Evolutionary conservation across 1,140 invertebrate genomes (phyloP), one percentile per base, ranked within the genome.

Genomic region (Tetragnatha versicolor): DNA sequence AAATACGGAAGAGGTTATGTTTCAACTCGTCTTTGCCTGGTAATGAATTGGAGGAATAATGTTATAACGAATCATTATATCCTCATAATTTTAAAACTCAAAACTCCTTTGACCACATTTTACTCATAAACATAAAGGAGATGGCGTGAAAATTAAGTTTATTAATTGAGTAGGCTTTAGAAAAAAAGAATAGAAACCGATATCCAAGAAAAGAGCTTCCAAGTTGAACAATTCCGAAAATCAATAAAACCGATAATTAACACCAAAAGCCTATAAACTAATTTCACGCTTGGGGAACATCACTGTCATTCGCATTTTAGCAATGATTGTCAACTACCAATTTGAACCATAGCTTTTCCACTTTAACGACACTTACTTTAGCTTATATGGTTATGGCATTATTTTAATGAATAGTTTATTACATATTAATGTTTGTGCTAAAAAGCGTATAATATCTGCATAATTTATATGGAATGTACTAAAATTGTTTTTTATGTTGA

Each of bases 241-340:
- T 68, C 65, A 49, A 68, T 68, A 51, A 33, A 51, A 5, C 65
- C 65, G 42, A 68, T 68, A 68, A 68, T 68, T 68, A 68, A 51
- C 65, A 49, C 65, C 45, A 49, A 51, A 68, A 68, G 65, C 35
- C 45, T 68, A 68, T 68, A 68, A 47, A 68, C 27, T 33, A 68
- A 68, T 68, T 68, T 68, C 65, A 68, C 45, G 65, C 27, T 37
- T 20, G n/a, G 65, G 31, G 7, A 20, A 1, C 27, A 49, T 42
- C 27, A 49, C 25, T 49, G 7, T 42, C 7, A 17, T 42, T 7
- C 17, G 17, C 39, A 9, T 42, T 42, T 42, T 42, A 42, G 17
- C 7, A 42, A 9, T 9, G 39, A 17, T 42, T 42, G 17, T 42
- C 17, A 17, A 42, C 39, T n/a, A n/a, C n/a, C n/a, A n/a, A n/a